phyloP scores from a whole-genome alignment of 2,113 vertebrate genomes.

The Pteropus alecto region DNA sequence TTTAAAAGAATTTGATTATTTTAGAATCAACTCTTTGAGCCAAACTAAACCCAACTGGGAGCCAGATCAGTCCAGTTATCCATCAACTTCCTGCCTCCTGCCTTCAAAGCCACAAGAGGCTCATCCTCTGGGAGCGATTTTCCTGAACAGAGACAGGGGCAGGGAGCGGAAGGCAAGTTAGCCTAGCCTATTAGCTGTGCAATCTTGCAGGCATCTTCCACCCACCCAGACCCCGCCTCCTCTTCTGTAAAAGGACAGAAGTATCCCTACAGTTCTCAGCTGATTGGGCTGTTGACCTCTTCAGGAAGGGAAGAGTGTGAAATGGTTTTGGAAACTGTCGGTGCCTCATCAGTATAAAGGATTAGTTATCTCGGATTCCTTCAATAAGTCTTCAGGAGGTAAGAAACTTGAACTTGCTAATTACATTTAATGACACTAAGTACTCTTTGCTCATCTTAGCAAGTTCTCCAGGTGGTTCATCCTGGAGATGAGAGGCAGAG shows the following conservation, averaged over 20 bases:
- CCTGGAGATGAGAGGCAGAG: not conserved
- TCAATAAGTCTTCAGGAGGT: too few relatives aligned
- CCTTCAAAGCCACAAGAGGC: not conserved
- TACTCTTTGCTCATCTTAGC: not conserved
- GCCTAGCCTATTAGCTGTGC: not conserved
- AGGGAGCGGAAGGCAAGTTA: not conserved
- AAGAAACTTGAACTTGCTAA: not conserved
- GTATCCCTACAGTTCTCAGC: not conserved
- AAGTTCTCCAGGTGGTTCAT: not conserved
- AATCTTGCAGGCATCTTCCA: fast-evolving
- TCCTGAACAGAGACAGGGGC: not conserved
- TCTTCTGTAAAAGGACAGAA: not conserved
- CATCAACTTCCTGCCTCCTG: not conserved
- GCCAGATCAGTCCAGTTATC: not conserved
- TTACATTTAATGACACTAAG: not conserved
- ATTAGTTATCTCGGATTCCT: not conserved
- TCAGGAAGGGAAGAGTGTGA: not conserved
- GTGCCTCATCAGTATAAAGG: not conserved
- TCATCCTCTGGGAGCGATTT: not conserved
- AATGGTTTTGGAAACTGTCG: not conserved
- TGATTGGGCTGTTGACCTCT: not conserved
- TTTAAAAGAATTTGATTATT: not conserved
- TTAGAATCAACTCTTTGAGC: not conserved
- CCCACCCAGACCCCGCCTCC: not conserved
- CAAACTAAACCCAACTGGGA: not conserved